Evolutionary conservation across 2,888 invertebrate genomes (phyloP).

Genomic region (Brachypalpus laphriformis): DNA sequence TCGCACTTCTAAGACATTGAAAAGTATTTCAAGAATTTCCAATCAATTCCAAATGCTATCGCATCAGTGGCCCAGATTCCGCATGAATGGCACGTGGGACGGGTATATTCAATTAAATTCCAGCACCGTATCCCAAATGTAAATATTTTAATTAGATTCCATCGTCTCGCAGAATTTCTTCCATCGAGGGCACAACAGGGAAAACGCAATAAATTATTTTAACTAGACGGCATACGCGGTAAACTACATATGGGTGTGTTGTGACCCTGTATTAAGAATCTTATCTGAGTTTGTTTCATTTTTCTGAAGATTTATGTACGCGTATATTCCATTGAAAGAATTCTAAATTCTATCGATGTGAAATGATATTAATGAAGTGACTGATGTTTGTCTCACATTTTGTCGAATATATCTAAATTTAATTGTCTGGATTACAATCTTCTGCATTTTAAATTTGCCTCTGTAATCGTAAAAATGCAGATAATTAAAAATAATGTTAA

Average conservation of each 20-base stretch:
- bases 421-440: slow-evolving; percentile 33
- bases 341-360: slow-evolving; percentile 48
- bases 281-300: slow-evolving; percentile 30
- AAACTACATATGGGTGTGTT: slow-evolving; percentile 55
- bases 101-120: slow-evolving; percentile 61
- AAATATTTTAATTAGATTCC: slow-evolving; percentile 72
- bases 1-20: slow-evolving; percentile 33
- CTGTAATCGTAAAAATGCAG: slow-evolving; percentile 34
- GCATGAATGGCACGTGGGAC: slow-evolving; percentile 62
- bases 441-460: slow-evolving; percentile 8
- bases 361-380: slow-evolving; percentile 39
- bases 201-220: slow-evolving; percentile 58
- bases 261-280: slow-evolving; percentile 55
- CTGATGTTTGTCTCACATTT: slow-evolving; percentile 5
- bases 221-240: slow-evolving; percentile 43
- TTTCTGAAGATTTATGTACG: slow-evolving; percentile 52
- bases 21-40: slow-evolving; percentile 62
- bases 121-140: slow-evolving; percentile 50
- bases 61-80: slow-evolving; percentile 55
- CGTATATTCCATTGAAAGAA: slow-evolving; percentile 34
- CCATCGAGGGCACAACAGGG: slow-evolving; percentile 30
- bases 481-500: slow-evolving; percentile 56
- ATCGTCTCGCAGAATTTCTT: slow-evolving; percentile 59
- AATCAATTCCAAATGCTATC: slow-evolving; percentile 57
- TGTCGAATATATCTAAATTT: slow-evolving; percentile 1